These are phyloP conservation scores for Phainopepla nitens DNA, from an alignment of 2,113 vertebrate genomes.

Conservation along the genomic window DNA sequence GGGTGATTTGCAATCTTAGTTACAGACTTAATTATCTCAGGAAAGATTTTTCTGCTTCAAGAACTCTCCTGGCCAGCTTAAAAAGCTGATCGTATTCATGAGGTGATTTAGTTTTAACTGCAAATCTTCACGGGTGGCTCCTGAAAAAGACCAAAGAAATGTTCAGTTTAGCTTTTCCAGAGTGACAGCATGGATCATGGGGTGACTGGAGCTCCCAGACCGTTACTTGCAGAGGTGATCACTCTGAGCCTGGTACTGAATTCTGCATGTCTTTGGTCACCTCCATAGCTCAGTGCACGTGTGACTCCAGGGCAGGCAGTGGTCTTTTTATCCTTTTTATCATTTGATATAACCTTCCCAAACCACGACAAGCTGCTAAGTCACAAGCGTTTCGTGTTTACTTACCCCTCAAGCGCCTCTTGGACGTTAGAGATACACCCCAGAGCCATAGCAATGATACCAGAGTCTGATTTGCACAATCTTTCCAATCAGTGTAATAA, in stretches of 20 bases:
- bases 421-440: not conserved
- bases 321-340: not conserved
- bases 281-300: not conserved
- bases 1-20: not conserved
- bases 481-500: not conserved
- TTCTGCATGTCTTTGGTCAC: not conserved
- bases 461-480: not conserved
- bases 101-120: not conserved
- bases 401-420: not conserved
- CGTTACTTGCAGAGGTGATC: not conserved
- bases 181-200: fast-evolving
- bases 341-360: not conserved
- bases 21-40: not conserved
- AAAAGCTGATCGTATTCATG: not conserved
- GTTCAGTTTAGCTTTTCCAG: not conserved
- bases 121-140: not conserved
- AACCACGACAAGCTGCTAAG: not conserved
- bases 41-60: not conserved
- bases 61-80: not conserved
- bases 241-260: not conserved
- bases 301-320: not conserved
- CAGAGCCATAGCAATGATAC: not conserved
- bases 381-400: not conserved
- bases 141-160: not conserved
- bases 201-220: not conserved